phyloP scores from a whole-genome alignment of 1,140 invertebrate species.

The Zaprionus africanus region DNA sequence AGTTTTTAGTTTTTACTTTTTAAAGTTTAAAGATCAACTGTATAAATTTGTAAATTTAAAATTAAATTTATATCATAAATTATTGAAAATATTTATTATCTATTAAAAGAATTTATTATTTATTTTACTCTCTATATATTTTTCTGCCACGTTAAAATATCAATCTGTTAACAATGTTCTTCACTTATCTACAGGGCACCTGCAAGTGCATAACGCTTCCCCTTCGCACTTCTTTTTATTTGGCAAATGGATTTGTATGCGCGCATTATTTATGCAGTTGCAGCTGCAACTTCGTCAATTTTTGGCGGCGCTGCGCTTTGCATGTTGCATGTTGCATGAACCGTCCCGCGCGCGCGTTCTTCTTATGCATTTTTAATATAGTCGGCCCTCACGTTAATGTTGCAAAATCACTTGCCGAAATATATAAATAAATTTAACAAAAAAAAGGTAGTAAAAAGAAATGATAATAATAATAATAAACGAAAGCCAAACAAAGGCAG shows the following conservation, averaged over 20 bases:
- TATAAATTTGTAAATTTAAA: background rate
- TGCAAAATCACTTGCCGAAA: slow-evolving; percentile 67
- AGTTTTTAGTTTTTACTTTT: background rate
- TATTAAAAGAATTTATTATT: too few relatives aligned
- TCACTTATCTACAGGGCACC: slow-evolving; percentile 3
- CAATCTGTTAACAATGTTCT: background rate
- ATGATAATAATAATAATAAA: slow-evolving; percentile 35
- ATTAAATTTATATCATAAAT: background rate
- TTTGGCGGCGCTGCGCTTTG: slow-evolving; percentile 52
- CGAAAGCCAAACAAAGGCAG: slow-evolving; percentile 46
- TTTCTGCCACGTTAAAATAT: background rate
- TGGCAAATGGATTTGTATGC: slow-evolving; percentile 41
- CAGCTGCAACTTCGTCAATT: slow-evolving; percentile 39
- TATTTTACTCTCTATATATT: background rate
- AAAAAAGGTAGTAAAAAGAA: slow-evolving; percentile 19
- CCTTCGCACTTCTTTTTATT: slow-evolving; percentile 1
- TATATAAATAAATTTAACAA: slow-evolving; percentile 35
- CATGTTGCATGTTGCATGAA: slow-evolving; percentile 39
- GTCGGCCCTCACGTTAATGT: slow-evolving; percentile 59
- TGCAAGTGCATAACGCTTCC: background rate
- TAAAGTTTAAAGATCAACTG: background rate
- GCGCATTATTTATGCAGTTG: slow-evolving; percentile 47
- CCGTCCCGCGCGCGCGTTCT: slow-evolving; percentile 13
- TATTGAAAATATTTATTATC: background rate
- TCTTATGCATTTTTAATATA: slow-evolving; percentile 71